Percentiles rank a stretch among this genome's conserved stretches.
Evolutionary conservation across 37 sponge, comb jelly and placozoan genomes (phyloP).

Genomic region (Cliona cf. orientalis): DNA sequence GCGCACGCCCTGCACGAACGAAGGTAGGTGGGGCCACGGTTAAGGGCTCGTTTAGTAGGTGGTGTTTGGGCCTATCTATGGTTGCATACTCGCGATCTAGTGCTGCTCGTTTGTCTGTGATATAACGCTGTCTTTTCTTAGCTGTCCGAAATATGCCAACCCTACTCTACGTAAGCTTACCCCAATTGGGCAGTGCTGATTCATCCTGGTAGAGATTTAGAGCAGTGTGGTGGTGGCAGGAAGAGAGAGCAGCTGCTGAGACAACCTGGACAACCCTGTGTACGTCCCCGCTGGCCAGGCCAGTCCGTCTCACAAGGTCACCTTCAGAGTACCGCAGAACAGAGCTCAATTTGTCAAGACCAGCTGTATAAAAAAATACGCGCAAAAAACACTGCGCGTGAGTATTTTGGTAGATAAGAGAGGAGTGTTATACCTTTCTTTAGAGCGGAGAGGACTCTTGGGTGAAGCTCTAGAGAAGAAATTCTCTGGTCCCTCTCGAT

Average conservation of each 20-base stretch:
- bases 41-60: too few relatives aligned
- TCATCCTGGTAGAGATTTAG: slow-evolving; percentile 23
- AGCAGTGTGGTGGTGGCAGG: slow-evolving; percentile 13
- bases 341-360: slow-evolving; percentile 11
- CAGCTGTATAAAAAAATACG: slow-evolving; percentile 15
- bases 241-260: slow-evolving; percentile 28
- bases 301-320: slow-evolving; percentile 52
- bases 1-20: too few relatives aligned
- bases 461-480: slow-evolving; percentile 25
- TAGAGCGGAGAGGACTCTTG: slow-evolving; percentile 43
- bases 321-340: slow-evolving; percentile 37
- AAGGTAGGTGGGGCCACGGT: too few relatives aligned
- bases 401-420: background rate
- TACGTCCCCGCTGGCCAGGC: slow-evolving; percentile 40
- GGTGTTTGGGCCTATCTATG: too few relatives aligned
- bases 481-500: slow-evolving; percentile 4
- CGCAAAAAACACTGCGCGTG: too few relatives aligned
- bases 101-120: too few relatives aligned
- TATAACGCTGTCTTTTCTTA: too few relatives aligned
- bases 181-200: background rate
- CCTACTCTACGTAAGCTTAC: too few relatives aligned
- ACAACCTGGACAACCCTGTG: slow-evolving; percentile 11
- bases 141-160: too few relatives aligned
- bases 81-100: too few relatives aligned
- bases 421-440: slow-evolving; percentile 24